A percentile compares a stretch with the other conserved stretches of the same genome.
Evolutionary conservation across 2,113 vertebrate species (phyloP).

Genomic region (Trogon melanurus): DNA sequence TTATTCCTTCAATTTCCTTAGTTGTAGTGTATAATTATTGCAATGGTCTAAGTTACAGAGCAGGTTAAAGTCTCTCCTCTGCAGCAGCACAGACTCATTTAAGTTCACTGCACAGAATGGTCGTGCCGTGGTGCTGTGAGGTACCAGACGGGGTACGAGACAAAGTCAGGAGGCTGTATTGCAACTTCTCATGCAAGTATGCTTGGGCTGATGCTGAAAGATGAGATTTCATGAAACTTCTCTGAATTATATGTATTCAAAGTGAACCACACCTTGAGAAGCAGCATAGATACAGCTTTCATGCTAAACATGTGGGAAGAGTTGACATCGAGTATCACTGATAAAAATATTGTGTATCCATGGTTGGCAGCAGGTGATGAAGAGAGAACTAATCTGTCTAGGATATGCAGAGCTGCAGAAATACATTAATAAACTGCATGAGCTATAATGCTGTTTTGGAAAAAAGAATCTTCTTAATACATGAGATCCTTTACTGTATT

Average conservation of each 20-base stretch:
- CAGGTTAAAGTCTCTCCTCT: not conserved
- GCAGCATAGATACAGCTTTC: not conserved
- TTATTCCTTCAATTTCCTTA: not conserved
- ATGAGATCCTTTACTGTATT: not conserved
- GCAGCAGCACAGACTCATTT: not conserved
- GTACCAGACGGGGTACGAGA: not conserved
- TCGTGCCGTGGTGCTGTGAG: not conserved
- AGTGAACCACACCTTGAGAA: slow-evolving; percentile 3
- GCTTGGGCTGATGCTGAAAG: not conserved
- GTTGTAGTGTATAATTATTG: not conserved
- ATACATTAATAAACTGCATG: slow-evolving; percentile 6
- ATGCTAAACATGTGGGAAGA: not conserved
- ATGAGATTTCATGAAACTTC: not conserved
- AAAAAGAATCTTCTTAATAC: not conserved
- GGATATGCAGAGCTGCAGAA: not conserved
- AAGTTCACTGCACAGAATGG: not conserved
- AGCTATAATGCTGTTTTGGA: not conserved
- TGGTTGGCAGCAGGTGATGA: not conserved
- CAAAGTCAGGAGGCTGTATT: not conserved
- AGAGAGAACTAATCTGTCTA: slow-evolving; percentile 18
- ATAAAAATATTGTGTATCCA: not conserved
- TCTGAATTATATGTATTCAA: not conserved
- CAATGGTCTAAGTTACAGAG: not conserved
- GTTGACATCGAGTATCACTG: not conserved
- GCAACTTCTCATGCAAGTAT: not conserved